Evolutionary conservation across 1,140 invertebrate species (phyloP).

Genomic region (Lordiphosa clarofinis): DNA sequence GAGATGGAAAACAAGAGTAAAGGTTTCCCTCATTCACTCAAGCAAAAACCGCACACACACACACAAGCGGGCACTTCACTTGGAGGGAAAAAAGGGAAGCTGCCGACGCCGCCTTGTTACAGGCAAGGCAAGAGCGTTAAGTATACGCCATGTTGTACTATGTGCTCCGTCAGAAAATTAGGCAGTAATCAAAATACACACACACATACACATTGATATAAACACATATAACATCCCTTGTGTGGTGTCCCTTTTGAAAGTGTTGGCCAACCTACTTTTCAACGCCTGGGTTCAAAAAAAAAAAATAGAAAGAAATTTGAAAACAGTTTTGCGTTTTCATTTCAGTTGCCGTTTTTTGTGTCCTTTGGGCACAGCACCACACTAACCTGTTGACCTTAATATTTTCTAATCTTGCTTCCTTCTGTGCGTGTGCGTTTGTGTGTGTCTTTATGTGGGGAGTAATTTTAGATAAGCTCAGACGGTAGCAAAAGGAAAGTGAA

Average conservation of each 20-base stretch:
- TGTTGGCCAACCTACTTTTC: conserved; percentile 63
- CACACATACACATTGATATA: conserved; percentile 32
- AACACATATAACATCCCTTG: conserved; percentile 2
- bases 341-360: conserved; percentile 49
- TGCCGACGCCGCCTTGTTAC: conserved; percentile 39
- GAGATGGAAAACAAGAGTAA: conserved; percentile 40
- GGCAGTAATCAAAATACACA: conserved; percentile 71
- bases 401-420: conserved; percentile 74
- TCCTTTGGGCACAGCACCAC: conserved; percentile 66
- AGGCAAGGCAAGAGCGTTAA: conserved; percentile 47
- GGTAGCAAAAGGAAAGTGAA: conserved; percentile 46
- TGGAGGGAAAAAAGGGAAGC: conserved; percentile 54
- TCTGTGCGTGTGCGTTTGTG: conserved; percentile 13
- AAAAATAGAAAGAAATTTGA: conserved; percentile 42
- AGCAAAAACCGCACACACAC: conserved; percentile 58
- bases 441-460: conserved; percentile 37
- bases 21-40: conserved; percentile 69
- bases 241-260: conserved; percentile 30
- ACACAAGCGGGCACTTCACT: conserved; percentile 48
- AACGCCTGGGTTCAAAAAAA: conserved; percentile 17
- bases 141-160: conserved; percentile 68
- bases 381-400: conserved; percentile 78
- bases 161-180: conserved; percentile 62
- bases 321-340: conserved; percentile 58
- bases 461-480: conserved; percentile 74